Base-by-base conservation (phyloP, 2,888 invertebrate species). In the Cheilosia urbana region DNA sequence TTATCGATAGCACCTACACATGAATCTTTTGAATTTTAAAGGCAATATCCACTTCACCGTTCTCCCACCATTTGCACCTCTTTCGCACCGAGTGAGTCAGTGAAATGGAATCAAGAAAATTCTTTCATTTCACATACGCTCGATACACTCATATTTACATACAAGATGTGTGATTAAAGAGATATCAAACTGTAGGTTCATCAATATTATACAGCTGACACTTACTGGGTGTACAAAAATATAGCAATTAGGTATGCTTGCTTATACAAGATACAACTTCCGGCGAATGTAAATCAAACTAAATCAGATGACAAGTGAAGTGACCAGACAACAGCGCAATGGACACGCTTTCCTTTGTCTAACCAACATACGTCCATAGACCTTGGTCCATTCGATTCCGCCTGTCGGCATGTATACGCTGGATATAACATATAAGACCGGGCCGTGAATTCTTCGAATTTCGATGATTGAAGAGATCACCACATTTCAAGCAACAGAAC, bases 401-500 rank as follows among this genome's bases (percentile, higher is more conserved):
- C 13, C 4, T 37, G 4, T 40, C 55, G 47, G 37, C 21, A 40
- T 73, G 45, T 47, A 45, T 45, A 19, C 17, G 7, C 42, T 78
- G 42, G 72, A 77, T 60, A 72, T 37, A 42, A 68, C 66, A 77
- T 60, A 72, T 37, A 42, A 68, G 63, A 63, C 62, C 78, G 78
- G 77, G 55, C 71, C 65, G 72, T 77, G 82, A 77, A 66, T 82
- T 82, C 77, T 71, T 51, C 49, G 78, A 82, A 77, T 77, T 77
- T 63, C 27, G 57, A 73, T 75, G 69, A 84, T 79, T 75, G 69
- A 84, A 79, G 19, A 60, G 75, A 84, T 83, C 73, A 47, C 65
- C 71, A 73, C 69, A 60, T 37, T 60, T 58, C 45, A 55, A 75
- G 51, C 47, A 53, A 68, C 27, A 77, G n/a, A n/a, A n/a, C 45